These are phyloP conservation scores for Mionectes macconnelli DNA, from an alignment of 2,113 vertebrate genomes.

Conservation along the genomic window DNA sequence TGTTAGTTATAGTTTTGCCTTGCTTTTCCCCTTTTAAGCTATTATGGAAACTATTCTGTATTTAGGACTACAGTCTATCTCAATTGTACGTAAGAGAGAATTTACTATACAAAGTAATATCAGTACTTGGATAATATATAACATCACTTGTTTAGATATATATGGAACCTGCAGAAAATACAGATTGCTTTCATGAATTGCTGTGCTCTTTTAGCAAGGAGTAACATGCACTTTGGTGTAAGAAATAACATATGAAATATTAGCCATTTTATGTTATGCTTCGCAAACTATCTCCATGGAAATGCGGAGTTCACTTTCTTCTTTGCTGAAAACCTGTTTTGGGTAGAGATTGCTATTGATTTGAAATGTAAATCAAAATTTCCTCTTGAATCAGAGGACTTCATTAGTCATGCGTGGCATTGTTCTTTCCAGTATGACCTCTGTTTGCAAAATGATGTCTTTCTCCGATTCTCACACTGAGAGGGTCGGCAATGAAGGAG, in stretches of 20 bases:
- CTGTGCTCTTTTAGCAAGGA: background rate
- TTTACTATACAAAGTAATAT: background rate
- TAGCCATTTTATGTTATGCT: background rate
- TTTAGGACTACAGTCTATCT: background rate
- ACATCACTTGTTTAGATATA: background rate
- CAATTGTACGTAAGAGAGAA: background rate
- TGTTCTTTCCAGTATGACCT: conserved; percentile 52
- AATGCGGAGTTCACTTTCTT: conserved; percentile 48
- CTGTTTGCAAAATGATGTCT: conserved; percentile 50
- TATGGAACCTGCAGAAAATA: background rate
- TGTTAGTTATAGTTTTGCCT: background rate
- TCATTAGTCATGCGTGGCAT: conserved; percentile 50
- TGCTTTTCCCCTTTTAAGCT: background rate
- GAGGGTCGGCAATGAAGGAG: background rate
- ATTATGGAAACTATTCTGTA: background rate
- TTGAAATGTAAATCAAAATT: conserved; percentile 71
- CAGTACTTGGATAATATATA: background rate
- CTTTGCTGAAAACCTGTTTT: conserved; percentile 33
- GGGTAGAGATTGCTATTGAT: conserved; percentile 28
- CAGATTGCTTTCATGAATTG: background rate
- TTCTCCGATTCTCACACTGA: conserved; percentile 27
- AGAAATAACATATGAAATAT: background rate
- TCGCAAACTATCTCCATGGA: conserved; percentile 41
- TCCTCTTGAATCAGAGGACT: conserved; percentile 46
- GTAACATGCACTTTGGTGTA: background rate